Base-by-base conservation (phyloP, 2,113 vertebrate species). In the Trichomycterus rosablanca region DNA sequence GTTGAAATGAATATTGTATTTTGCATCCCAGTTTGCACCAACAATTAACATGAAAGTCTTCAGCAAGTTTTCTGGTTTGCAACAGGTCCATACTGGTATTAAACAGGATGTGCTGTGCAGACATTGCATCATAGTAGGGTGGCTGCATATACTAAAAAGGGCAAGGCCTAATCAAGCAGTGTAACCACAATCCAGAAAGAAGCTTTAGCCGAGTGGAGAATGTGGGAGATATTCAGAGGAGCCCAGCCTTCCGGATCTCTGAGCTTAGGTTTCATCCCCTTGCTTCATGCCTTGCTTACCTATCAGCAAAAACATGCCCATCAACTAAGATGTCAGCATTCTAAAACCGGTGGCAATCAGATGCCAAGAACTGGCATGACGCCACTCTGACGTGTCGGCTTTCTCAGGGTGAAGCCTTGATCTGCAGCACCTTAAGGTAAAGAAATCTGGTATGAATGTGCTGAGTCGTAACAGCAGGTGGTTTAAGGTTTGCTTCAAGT, bases 291-390 rank as follows among this genome's bases (percentile, higher is more conserved):
- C 68, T 58, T 22, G 63, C 43, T 75, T 70, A 73, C 69, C 73
- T 74, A 76, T 83, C 81, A 77, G 79, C 72, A 74, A 76, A 84
- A 87, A 82, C 79, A 83, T 71, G 80, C 54, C 74, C 74, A 77
- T 78, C 83, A 83, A 83, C 78, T 78, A 71, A 79, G 74, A 77
- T 82, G 80, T 80, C 81, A 76, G 74, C 73, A 12, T 73, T 78
- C 82, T 88, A 88, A 86, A 86, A 81, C 68, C 72, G 77, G 81
- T 72, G 59, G 68, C 67, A 79, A 81, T 85, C 80, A 84, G 84
- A 85, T 71, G 44, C 62, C 59, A 63, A 39, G 66, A 66, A 78
- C 78, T 80, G 78, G 80, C 77, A 55, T 55, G n/a, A 26, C 67
- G 72, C 64, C 68, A 51, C 63, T 53, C 24, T 15, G 9, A 26